phyloP scores from a whole-genome alignment of 2,888 invertebrate genomes.

The Chloromyia formosa region DNA sequence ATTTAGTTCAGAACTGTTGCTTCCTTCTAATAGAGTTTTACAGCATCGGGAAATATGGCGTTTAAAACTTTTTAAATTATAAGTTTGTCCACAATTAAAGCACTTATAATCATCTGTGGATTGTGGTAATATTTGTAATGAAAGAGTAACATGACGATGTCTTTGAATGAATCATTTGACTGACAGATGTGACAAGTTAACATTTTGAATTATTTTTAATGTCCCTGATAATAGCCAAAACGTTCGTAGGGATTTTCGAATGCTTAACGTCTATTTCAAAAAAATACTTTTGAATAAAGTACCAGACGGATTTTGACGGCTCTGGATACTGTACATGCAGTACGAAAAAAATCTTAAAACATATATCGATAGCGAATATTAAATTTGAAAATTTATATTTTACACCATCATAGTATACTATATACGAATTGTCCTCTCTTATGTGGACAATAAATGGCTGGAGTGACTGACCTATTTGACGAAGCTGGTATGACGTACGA shows the following conservation, averaged over 20 bases:
- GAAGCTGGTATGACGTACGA: neutral
- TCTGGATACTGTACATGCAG: neutral
- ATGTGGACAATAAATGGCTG: too few relatives aligned
- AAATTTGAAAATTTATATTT: too few relatives aligned
- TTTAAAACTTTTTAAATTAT: constrained; percentile 12
- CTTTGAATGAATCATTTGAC: neutral
- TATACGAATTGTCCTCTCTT: too few relatives aligned
- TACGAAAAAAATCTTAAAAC: neutral
- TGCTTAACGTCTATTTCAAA: neutral
- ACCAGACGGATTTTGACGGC: neutral
- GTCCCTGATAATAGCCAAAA: neutral
- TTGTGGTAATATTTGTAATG: neutral
- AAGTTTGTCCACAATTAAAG: neutral
- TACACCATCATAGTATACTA: too few relatives aligned
- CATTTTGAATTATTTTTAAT: neutral
- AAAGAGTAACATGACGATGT: neutral
- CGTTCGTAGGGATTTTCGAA: neutral
- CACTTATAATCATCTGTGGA: constrained; percentile 2
- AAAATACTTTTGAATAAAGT: neutral
- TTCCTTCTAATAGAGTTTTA: neutral
- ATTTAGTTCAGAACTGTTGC: neutral
- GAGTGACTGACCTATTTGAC: too few relatives aligned
- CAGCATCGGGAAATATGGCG: neutral
- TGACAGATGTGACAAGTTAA: neutral
- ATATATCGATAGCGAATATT: too few relatives aligned